phyloP scores from a whole-genome alignment of 2,888 invertebrate genomes.

The Gymnoscelis rufifasciata region DNA sequence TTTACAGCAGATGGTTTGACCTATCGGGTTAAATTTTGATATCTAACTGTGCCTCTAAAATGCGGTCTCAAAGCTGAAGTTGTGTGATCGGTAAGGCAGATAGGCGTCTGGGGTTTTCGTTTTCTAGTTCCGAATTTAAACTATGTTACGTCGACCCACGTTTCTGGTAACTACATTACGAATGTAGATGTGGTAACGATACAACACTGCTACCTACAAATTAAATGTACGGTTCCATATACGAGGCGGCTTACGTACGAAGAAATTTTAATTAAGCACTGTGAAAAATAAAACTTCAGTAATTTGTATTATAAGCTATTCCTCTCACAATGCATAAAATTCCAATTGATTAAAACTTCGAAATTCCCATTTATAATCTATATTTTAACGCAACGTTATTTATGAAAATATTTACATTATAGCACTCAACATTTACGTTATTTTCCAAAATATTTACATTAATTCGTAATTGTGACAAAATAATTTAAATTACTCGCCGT shows the following conservation, averaged over 20 bases:
- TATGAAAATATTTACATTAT: not conserved
- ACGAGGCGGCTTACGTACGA: too few relatives aligned
- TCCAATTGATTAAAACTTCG: too few relatives aligned
- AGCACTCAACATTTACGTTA: not conserved
- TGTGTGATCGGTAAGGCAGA: conserved; percentile 3
- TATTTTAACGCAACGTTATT: not conserved
- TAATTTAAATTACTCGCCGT: conserved; percentile 29
- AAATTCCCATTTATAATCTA: too few relatives aligned
- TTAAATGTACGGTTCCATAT: too few relatives aligned
- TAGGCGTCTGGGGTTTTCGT: conserved; percentile 5
- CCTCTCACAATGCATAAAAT: too few relatives aligned
- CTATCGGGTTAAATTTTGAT: conserved; percentile 7
- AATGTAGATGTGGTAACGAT: too few relatives aligned
- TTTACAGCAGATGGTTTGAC: conserved; percentile 17
- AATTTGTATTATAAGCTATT: too few relatives aligned
- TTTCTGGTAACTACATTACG: not conserved
- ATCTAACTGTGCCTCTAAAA: conserved; percentile 4
- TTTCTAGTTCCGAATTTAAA: conserved; percentile 1
- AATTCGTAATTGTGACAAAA: too few relatives aligned
- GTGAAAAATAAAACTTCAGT: too few relatives aligned
- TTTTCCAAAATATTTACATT: conserved; percentile 12
- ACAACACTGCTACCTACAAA: too few relatives aligned
- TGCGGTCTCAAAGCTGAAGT: conserved; percentile 6
- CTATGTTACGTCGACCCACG: not conserved
- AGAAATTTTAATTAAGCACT: too few relatives aligned